Percentiles rank a stretch among this genome's conserved stretches.
Evolutionary conservation across 2,113 vertebrate species (phyloP).

Genomic region (Lophius piscatorius): DNA sequence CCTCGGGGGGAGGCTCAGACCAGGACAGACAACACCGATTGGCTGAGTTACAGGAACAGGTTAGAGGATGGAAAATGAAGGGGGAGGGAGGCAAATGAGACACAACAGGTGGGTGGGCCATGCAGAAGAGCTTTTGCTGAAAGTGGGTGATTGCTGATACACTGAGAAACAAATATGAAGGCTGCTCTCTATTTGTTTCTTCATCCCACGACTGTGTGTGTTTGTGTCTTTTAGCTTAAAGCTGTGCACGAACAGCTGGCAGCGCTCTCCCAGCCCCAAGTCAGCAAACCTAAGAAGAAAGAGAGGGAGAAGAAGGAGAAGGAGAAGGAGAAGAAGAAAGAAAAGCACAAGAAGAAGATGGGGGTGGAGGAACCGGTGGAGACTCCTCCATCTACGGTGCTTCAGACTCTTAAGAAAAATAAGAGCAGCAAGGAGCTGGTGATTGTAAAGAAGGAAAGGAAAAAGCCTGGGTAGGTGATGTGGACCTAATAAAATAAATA

Average conservation of each 20-base stretch:
- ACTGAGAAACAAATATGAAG: not conserved
- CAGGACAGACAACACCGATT: slow-evolving; percentile 90
- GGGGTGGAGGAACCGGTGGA: slow-evolving; percentile 76
- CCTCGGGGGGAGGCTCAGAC: slow-evolving; percentile 87
- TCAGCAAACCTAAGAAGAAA: slow-evolving; percentile 95
- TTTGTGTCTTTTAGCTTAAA: slow-evolving; percentile 83
- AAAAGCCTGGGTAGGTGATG: slow-evolving; percentile 81
- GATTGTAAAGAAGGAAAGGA: slow-evolving; percentile 83
- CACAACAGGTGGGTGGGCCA: slow-evolving; percentile 45
- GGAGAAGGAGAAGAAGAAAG: slow-evolving; percentile 89
- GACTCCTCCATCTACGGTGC: slow-evolving; percentile 56
- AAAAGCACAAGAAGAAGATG: slow-evolving; percentile 87
- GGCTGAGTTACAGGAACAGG: slow-evolving; percentile 95
- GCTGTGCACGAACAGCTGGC: slow-evolving; percentile 95
- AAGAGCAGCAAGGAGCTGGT: slow-evolving; percentile 69
- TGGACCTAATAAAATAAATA: not conserved
- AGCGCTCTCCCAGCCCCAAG: slow-evolving; percentile 91
- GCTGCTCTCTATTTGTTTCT: not conserved
- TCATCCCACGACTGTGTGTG: slow-evolving; percentile 21
- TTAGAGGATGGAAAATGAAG: slow-evolving; percentile 58
- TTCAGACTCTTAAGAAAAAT: slow-evolving; percentile 68
- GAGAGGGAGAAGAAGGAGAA: slow-evolving; percentile 93
- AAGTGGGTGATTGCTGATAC: slow-evolving; percentile 27
- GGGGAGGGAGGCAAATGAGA: slow-evolving; percentile 54
- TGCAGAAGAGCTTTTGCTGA: slow-evolving; percentile 36